These are phyloP conservation scores for Sycobia sp. DNA, from an alignment of 1,140 invertebrate genomes.

Conservation along the genomic window DNA sequence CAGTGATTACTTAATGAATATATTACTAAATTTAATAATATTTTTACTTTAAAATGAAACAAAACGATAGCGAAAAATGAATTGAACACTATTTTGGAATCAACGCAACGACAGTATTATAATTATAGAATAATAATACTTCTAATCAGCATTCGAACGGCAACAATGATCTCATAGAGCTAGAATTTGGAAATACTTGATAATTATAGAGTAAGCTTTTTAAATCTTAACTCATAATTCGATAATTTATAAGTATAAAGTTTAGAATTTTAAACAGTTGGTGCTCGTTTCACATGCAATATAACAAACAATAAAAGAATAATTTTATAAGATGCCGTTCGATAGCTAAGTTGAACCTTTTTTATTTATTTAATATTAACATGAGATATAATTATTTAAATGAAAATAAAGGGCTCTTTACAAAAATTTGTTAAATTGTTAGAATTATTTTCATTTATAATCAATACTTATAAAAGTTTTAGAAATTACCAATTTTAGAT, in stretches of 20 bases:
- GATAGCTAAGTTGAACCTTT: conserved; percentile 24
- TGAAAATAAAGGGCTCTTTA: conserved; percentile 27
- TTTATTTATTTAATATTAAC: conserved; percentile 31
- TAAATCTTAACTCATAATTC: too few species aligned
- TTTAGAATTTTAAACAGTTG: conserved; percentile 7
- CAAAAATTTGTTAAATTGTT: conserved; percentile 9
- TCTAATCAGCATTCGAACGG: conserved; percentile 29
- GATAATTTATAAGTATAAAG: conserved; percentile 7
- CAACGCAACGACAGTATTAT: conserved; percentile 26
- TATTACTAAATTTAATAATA: conserved; percentile 5
- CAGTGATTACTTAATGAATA: conserved; percentile 3
- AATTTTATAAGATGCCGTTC: conserved; percentile 23
- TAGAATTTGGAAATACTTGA: background rate
- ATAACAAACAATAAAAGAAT: conserved; percentile 10
- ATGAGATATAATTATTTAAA: conserved; percentile 32
- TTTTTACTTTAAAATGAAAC: conserved; percentile 1
- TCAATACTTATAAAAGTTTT: conserved; percentile 30
- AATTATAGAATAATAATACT: conserved; percentile 33
- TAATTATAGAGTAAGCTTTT: background rate
- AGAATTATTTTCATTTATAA: conserved; percentile 21
- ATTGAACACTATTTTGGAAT: conserved; percentile 29
- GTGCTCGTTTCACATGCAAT: conserved; percentile 19
- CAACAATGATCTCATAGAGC: conserved; percentile 3
- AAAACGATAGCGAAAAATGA: conserved; percentile 16
- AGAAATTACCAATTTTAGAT: conserved; percentile 48